A percentile compares a stretch with the other conserved stretches of the same genome.
These are phyloP conservation scores for Drosophila mojavensis DNA, from an alignment of 1,140 invertebrate species.

Conservation along the genomic window DNA sequence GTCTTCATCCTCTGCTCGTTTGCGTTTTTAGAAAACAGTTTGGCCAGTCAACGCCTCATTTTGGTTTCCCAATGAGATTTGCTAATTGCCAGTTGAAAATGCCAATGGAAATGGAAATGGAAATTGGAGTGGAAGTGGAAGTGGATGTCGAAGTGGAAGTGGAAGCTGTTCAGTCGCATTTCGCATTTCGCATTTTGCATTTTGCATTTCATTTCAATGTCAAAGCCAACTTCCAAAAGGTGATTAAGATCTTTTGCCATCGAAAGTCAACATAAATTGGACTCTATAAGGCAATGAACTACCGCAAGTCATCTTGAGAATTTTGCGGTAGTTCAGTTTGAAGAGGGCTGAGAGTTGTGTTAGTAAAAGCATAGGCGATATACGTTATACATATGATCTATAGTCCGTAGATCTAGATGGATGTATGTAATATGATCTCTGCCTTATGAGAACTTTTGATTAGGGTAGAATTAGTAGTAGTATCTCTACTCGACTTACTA, in stretches of 20 bases:
- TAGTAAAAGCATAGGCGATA: too few species aligned
- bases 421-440: too few species aligned
- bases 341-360: too few species aligned
- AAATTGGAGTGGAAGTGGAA: slow-evolving; percentile 9
- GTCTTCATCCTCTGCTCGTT: background rate
- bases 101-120: slow-evolving; percentile 13
- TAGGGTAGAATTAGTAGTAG: too few species aligned
- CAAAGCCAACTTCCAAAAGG: background rate
- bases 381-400: too few species aligned
- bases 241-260: background rate
- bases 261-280: too few species aligned
- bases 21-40: slow-evolving; percentile 17
- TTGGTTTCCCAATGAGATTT: slow-evolving; percentile 19
- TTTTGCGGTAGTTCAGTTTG: background rate
- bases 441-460: too few species aligned
- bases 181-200: background rate
- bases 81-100: slow-evolving; percentile 8
- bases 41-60: background rate
- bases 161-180: slow-evolving; percentile 1
- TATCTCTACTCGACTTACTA: too few species aligned
- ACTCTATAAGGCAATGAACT: background rate
- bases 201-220: slow-evolving; percentile 4
- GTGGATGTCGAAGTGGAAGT: slow-evolving; percentile 13
- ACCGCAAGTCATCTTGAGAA: background rate
- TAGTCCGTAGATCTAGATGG: too few species aligned